phyloP scores from a whole-genome alignment of 2,888 invertebrate species.

The Andrena bicolor region DNA sequence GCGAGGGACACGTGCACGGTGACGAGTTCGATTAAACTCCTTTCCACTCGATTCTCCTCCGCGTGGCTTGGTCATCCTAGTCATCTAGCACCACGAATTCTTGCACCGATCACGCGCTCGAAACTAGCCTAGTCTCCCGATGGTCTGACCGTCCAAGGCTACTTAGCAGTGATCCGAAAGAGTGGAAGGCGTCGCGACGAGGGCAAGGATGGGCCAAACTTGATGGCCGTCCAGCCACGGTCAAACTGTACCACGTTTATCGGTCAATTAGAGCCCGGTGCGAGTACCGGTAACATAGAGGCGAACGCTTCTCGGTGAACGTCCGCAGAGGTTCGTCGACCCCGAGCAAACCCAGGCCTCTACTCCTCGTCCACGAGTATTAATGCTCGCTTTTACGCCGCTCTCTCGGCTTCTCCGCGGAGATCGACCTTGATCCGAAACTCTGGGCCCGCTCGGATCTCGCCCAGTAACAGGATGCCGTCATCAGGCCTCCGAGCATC shows the following conservation, averaged over 20 bases:
- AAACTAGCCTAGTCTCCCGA: no score
- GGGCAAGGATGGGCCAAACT: neutral
- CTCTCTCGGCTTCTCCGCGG: slow-evolving; percentile 6
- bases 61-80: no score
- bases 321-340: slow-evolving; percentile 83
- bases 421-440: slow-evolving; percentile 61
- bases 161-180: neutral
- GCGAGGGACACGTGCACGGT: no score
- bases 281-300: slow-evolving; percentile 71
- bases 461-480: slow-evolving; percentile 53
- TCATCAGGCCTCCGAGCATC: slow-evolving; percentile 40
- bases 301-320: slow-evolving; percentile 82
- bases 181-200: neutral
- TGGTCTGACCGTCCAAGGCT: neutral
- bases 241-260: slow-evolving; percentile 72
- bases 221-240: slow-evolving; percentile 21
- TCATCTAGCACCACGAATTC: neutral
- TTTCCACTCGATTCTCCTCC: slow-evolving; percentile 6
- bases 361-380: slow-evolving; percentile 28
- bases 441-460: slow-evolving; percentile 6
- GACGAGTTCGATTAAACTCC: slow-evolving; percentile 1
- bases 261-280: slow-evolving; percentile 77
- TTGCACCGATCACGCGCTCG: neutral
- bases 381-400: slow-evolving; percentile 44
- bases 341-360: slow-evolving; percentile 62